Percentiles rank a stretch among this genome's conserved stretches.
Conservation (phyloP, 2,888 invertebrate genomes). For the Operophtera brumata region DNA sequence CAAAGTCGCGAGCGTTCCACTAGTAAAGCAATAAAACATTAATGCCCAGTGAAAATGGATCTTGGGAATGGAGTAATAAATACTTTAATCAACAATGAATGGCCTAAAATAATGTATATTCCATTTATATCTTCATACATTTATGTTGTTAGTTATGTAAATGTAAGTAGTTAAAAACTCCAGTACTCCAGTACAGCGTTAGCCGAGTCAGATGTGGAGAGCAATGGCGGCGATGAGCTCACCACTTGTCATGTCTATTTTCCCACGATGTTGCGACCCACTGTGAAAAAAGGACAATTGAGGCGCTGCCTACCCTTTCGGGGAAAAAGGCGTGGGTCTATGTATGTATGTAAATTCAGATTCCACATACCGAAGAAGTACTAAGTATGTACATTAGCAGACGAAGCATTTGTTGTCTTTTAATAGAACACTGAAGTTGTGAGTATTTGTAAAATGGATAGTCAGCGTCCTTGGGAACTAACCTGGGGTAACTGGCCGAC, state of each 20-base stretch:
- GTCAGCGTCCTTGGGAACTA: slow-evolving; percentile 23
- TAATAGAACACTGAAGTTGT: not conserved
- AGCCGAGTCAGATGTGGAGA: too few species aligned
- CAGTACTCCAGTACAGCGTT: too few species aligned
- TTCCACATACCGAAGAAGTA: too few species aligned
- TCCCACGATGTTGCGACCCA: too few species aligned
- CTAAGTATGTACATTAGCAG: not conserved
- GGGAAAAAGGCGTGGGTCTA: too few species aligned
- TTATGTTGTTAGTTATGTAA: not conserved
- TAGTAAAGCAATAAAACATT: not conserved
- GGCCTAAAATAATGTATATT: not conserved
- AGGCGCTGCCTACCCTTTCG: too few species aligned
- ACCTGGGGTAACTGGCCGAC: not conserved
- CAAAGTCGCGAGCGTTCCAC: too few species aligned
- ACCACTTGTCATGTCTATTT: too few species aligned
- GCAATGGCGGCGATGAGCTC: too few species aligned
- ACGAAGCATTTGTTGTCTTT: not conserved
- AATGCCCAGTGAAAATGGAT: not conserved
- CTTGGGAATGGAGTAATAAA: not conserved
- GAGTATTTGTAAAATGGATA: slow-evolving; percentile 18
- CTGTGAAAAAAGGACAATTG: too few species aligned
- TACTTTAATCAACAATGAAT: not conserved
- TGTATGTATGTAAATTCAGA: too few species aligned
- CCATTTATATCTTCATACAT: not conserved
- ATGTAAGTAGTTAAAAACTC: too few species aligned